phyloP scores from a whole-genome alignment of 2,113 vertebrate species.

The Todiramphus saurophagus region DNA sequence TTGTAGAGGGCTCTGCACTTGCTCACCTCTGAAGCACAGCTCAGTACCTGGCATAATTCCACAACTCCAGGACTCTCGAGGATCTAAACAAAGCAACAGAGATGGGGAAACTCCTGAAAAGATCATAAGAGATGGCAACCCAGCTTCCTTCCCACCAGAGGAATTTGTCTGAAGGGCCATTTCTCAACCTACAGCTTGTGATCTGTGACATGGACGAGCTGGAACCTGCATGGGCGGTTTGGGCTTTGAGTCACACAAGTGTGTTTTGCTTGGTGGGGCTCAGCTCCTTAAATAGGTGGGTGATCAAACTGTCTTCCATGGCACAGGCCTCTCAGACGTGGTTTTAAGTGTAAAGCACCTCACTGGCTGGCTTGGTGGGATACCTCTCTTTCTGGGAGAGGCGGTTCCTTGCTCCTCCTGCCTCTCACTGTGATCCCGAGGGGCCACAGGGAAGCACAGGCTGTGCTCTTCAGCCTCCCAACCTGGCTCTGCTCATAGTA shows the following conservation, averaged over 20 bases:
- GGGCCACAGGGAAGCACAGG: not conserved
- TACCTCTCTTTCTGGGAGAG: not conserved
- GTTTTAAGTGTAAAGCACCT: not conserved
- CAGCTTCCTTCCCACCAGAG: not conserved
- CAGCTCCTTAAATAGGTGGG: not conserved
- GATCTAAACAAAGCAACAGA: not conserved
- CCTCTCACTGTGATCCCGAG: not conserved
- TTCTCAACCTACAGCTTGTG: not conserved
- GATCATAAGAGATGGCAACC: not conserved
- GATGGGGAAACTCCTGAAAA: not conserved
- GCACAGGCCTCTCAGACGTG: rapidly evolving
- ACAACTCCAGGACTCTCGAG: not conserved
- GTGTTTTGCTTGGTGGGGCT: not conserved
- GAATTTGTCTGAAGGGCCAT: not conserved
- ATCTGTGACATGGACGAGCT: not conserved
- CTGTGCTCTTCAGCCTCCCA: not conserved
- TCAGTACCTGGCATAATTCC: not conserved
- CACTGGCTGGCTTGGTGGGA: not conserved
- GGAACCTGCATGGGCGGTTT: not conserved
- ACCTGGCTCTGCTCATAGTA: rapidly evolving
- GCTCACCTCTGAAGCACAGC: not conserved
- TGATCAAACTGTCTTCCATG: not conserved
- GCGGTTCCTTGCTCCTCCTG: not conserved
- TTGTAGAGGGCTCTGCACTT: not conserved
- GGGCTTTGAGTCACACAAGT: not conserved